Evolutionary conservation across 2,888 invertebrate species (phyloP), one percentile per base, ranked within the genome.

Genomic region (Masnerella sp.): DNA sequence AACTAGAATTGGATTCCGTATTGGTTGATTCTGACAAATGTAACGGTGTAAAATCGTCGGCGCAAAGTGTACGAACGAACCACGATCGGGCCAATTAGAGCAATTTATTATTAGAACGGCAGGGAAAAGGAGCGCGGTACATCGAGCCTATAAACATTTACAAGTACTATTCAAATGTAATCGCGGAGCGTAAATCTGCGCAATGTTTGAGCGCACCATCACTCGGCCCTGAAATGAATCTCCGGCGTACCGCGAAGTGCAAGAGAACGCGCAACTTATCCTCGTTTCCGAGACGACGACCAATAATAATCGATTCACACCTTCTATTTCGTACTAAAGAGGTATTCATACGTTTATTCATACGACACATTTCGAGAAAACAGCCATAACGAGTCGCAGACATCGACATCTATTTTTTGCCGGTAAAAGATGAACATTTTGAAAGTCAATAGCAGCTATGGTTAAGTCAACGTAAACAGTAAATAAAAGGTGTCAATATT

Each of bases 211-310:
- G 40, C 42, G 49, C 68, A 69, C 76, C 71, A 74, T 79, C 72
- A 74, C 76, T 73, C 61, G 77, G 75, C 78, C 78, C 75, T 78
- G 78, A 78, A 78, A 78, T 73, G 70, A 72, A 78, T 78, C 76
- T 54, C 64, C 64, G 64, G 17, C 51, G 68, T 54, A 59, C 17
- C 68, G 58, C 64, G 58, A 65, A 51, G 51, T 36, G 45, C 20
- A 20, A 62, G 40, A 34, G 45, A 69, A 40, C 40, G 38, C 43
- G 45, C 38, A 42, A 64, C 49, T 34, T 65, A 64, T 64, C 45
- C 68, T 56, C 52, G 52, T 22, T 59, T 51, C 51, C 25, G 18
- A 58, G 52, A 34, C 25, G 45, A 59, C 43, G 52, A n/a, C n/a
- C n/a, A n/a, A 9, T 14, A 58, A 64, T 45, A 58, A 43, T 56